phyloP scores from a whole-genome alignment of 2,797 vertebrate species.

The Notamacropus eugenii region DNA sequence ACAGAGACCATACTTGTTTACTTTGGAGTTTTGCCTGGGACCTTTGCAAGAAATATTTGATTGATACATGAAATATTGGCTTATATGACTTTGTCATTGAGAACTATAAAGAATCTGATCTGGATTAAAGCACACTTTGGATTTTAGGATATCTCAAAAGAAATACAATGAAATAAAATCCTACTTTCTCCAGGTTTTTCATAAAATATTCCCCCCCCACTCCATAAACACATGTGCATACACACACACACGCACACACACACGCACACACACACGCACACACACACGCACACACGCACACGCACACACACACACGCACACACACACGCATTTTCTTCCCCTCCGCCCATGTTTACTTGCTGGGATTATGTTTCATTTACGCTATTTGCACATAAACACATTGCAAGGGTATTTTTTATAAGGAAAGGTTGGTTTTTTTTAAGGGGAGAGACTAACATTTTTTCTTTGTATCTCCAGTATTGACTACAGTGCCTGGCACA shows the following conservation, averaged over 20 bases:
- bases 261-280: too few relatives aligned
- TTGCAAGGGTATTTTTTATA: not conserved
- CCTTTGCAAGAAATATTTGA: not conserved
- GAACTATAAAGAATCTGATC: not conserved
- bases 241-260: too few relatives aligned
- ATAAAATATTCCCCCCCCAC: not conserved
- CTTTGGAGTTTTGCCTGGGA: not conserved
- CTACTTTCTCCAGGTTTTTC: not conserved
- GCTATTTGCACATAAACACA: not conserved
- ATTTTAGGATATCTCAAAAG: slow-evolving; percentile 47
- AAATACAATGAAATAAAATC: not conserved
- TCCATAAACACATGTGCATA: not conserved
- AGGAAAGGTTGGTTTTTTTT: not conserved
- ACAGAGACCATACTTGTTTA: not conserved
- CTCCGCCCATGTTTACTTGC: not conserved
- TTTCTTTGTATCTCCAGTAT: not conserved
- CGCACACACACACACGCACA: too few relatives aligned
- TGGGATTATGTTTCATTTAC: not conserved
- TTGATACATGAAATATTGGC: not conserved
- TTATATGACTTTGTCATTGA: not conserved
- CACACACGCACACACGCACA: too few relatives aligned
- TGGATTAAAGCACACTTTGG: slow-evolving; percentile 4
- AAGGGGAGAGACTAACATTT: not conserved
- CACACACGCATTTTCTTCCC: too few relatives aligned
- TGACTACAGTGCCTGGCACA: not conserved